Evolutionary conservation across 2,888 invertebrate genomes (phyloP).

Genomic region (Parascotia fuliginaria): DNA sequence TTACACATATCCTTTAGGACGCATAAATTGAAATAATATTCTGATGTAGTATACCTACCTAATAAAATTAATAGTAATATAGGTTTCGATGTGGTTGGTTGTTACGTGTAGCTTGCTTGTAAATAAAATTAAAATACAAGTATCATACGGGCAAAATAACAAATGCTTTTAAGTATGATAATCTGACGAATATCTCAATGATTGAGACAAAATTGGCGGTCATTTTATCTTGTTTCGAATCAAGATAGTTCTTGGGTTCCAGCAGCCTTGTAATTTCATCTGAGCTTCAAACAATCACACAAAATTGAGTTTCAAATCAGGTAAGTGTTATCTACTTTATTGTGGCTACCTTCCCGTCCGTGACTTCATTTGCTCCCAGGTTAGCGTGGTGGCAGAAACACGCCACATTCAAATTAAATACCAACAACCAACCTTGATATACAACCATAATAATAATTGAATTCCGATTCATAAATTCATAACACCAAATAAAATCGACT

Average conservation of each 20-base stretch:
- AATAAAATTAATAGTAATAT: no score
- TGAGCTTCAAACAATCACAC: conserved; percentile 51
- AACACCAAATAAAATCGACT: conserved; percentile 25
- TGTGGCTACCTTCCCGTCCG: conserved; percentile 47
- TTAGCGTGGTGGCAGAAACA: conserved; percentile 31
- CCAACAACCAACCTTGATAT: conserved; percentile 14
- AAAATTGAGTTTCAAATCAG: conserved; percentile 56
- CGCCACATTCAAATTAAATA: conserved; percentile 35
- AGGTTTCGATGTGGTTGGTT: no score
- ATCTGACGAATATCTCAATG: conserved; percentile 27
- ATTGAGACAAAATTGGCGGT: conserved; percentile 25
- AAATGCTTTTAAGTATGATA: neutral
- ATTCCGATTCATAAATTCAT: conserved; percentile 36
- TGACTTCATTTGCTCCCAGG: conserved; percentile 42
- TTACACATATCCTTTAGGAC: no score
- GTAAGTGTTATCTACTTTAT: conserved; percentile 54
- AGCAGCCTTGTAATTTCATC: conserved; percentile 40
- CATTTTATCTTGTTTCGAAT: conserved; percentile 33
- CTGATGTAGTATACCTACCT: no score
- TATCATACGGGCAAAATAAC: no score
- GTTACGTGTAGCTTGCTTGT: no score
- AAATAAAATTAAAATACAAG: no score
- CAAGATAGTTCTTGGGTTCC: conserved; percentile 31
- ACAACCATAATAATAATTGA: conserved; percentile 24
- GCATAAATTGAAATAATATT: no score